Evolutionary conservation across 2,888 invertebrate species (phyloP).

Genomic region (Yponomeuta malinellus): DNA sequence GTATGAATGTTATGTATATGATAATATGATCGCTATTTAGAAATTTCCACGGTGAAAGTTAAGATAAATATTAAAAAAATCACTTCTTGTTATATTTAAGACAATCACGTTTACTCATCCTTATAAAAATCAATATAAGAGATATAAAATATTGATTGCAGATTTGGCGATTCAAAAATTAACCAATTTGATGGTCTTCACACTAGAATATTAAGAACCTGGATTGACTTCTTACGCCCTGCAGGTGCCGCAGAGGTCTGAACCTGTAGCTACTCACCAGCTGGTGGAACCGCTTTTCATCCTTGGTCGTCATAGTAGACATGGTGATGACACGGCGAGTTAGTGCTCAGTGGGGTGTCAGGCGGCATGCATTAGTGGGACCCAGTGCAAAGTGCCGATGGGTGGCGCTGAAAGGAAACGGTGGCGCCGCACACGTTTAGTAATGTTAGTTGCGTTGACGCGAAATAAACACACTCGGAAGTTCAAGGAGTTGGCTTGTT

Average conservation of each 20-base stretch:
- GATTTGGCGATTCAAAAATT: too few relatives aligned
- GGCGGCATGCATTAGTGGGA: conserved; percentile 63
- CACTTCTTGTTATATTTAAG: too few relatives aligned
- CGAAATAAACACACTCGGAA: not conserved
- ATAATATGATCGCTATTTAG: too few relatives aligned
- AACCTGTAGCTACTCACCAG: conserved; percentile 58
- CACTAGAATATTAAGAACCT: too few relatives aligned
- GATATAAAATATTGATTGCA: too few relatives aligned
- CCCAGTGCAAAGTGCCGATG: conserved; percentile 33
- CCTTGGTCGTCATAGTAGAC: conserved; percentile 50
- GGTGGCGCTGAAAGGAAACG: conserved; percentile 55
- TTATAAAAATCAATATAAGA: too few relatives aligned
- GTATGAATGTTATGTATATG: too few relatives aligned
- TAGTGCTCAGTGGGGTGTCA: conserved; percentile 47
- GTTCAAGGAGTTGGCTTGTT: too few relatives aligned
- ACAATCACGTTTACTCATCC: too few relatives aligned
- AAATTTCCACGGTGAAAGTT: too few relatives aligned
- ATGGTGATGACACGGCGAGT: conserved; percentile 28
- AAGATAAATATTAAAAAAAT: too few relatives aligned
- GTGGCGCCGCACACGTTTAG: conserved; percentile 42
- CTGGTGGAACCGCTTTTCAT: conserved; percentile 75
- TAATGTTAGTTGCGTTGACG: conserved; percentile 31
- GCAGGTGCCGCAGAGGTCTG: not conserved
- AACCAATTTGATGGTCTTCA: too few relatives aligned
- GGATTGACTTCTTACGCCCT: not conserved